Conservation (phyloP, 2,113 vertebrate genomes). For the Nymphicus hollandicus region DNA sequence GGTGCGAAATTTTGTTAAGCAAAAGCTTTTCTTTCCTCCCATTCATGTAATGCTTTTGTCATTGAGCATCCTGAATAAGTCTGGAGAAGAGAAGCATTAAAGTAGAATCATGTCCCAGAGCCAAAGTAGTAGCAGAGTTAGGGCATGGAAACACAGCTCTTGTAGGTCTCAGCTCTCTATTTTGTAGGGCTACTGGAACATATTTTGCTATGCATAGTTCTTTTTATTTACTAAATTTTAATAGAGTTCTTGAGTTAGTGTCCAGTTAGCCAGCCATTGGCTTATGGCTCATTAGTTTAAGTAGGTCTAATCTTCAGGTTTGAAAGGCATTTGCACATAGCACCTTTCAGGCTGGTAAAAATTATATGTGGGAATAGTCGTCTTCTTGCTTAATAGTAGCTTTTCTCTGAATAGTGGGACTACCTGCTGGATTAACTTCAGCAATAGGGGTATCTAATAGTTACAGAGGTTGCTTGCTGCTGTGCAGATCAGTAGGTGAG, state of each 20-base stretch:
- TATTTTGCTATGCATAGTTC: background rate
- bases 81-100: background rate
- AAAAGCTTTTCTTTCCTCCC: background rate
- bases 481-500: background rate
- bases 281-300: background rate
- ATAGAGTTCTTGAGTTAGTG: background rate
- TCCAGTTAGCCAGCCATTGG: background rate
- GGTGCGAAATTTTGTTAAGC: background rate
- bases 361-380: background rate
- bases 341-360: background rate
- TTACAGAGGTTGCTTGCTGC: background rate
- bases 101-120: background rate
- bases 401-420: background rate
- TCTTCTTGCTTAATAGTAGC: background rate
- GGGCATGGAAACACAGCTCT: background rate
- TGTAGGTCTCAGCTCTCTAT: background rate
- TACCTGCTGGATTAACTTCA: background rate
- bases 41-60: background rate
- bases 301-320: background rate
- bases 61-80: background rate
- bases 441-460: background rate
- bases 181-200: background rate
- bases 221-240: background rate
- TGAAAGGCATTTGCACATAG: background rate
- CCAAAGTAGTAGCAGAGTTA: background rate